These are phyloP conservation scores for Chrosomus eos DNA, from an alignment of 2,797 vertebrate genomes.

Conservation along the genomic window DNA sequence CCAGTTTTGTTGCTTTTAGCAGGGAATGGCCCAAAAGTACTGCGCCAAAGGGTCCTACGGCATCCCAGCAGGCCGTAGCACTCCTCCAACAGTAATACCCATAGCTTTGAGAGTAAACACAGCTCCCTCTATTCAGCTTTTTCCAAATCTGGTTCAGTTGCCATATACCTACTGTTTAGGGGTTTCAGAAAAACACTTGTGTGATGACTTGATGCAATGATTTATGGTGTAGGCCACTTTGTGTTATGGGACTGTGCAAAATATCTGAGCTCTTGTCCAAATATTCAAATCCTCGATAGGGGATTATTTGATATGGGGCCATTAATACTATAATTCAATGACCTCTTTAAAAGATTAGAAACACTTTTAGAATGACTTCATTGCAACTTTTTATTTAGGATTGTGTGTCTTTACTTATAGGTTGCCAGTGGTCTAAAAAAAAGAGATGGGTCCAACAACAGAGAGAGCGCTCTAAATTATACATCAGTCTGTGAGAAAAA, in stretches of 20 bases:
- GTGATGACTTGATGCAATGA: slow-evolving; percentile 43
- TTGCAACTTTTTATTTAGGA: neutral
- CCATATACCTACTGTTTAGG: slow-evolving; percentile 37
- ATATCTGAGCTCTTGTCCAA: slow-evolving; percentile 28
- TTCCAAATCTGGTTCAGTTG: slow-evolving; percentile 23
- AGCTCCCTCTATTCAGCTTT: slow-evolving; percentile 37
- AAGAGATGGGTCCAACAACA: slow-evolving; percentile 24
- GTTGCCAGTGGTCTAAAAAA: neutral
- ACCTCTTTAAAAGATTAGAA: slow-evolving; percentile 17
- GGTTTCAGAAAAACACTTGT: slow-evolving; percentile 25
- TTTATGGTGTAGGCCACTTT: slow-evolving; percentile 47
- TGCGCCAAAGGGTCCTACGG: slow-evolving; percentile 42
- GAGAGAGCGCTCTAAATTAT: slow-evolving; percentile 26
- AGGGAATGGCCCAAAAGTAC: slow-evolving; percentile 26
- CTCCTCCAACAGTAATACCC: slow-evolving; percentile 63
- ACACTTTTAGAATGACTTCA: neutral
- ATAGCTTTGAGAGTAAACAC: slow-evolving; percentile 70
- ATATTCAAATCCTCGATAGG: slow-evolving; percentile 16
- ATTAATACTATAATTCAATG: neutral
- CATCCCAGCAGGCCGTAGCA: slow-evolving; percentile 65
- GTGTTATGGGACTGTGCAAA: slow-evolving; percentile 28
- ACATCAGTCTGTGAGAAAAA: neutral
- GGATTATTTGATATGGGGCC: slow-evolving; percentile 11
- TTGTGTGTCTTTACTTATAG: neutral
- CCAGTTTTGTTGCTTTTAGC: slow-evolving; percentile 48